These are phyloP conservation scores for Eristalinus sepulchralis DNA, from an alignment of 2,888 invertebrate species.

Conservation along the genomic window DNA sequence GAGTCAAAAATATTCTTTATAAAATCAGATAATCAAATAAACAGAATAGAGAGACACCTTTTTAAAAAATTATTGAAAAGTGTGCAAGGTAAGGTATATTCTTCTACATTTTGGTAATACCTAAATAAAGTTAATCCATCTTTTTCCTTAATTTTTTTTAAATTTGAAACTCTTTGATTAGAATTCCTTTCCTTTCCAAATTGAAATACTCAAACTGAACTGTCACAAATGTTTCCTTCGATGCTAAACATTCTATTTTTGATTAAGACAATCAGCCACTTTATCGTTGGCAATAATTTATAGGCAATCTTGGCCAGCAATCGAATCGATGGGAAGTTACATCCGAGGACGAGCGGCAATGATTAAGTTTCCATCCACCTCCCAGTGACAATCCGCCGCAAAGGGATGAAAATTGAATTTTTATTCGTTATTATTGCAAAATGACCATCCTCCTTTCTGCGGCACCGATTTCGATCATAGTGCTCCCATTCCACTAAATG, in stretches of 20 bases:
- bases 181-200: too few relatives aligned
- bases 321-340: slow-evolving; percentile 6
- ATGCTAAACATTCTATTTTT: background rate
- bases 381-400: slow-evolving; percentile 55
- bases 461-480: slow-evolving; percentile 47
- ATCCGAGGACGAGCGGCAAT: background rate
- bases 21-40: too few relatives aligned
- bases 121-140: too few relatives aligned
- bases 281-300: background rate
- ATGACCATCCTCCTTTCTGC: slow-evolving; percentile 10
- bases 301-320: background rate
- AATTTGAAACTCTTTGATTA: too few relatives aligned
- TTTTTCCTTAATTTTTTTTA: too few relatives aligned
- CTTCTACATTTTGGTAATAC: too few relatives aligned
- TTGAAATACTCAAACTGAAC: too few relatives aligned
- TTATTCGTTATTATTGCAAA: slow-evolving; percentile 43
- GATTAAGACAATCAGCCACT: background rate
- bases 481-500: slow-evolving; percentile 56
- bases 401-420: slow-evolving; percentile 53
- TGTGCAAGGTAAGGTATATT: too few relatives aligned
- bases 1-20: too few relatives aligned
- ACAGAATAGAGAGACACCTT: too few relatives aligned
- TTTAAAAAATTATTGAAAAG: too few relatives aligned
- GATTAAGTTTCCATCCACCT: slow-evolving; percentile 57
- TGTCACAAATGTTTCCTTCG: too few relatives aligned